These are phyloP conservation scores for Maccullochella peelii DNA, from an alignment of 2,113 vertebrate genomes.

Conservation along the genomic window DNA sequence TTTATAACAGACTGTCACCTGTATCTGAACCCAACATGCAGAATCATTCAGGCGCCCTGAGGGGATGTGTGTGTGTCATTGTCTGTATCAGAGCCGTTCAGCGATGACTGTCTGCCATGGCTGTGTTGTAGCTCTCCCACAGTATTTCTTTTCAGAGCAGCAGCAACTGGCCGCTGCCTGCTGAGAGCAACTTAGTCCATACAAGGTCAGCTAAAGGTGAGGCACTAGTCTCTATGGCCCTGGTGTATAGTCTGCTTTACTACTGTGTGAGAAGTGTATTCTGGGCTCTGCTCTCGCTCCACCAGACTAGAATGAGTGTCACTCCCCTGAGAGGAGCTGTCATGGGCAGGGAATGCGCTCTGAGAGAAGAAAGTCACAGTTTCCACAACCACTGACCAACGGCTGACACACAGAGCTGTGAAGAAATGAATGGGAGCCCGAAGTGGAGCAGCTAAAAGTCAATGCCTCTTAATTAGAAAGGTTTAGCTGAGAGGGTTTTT, in stretches of 20 bases:
- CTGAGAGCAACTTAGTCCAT: conserved; percentile 79
- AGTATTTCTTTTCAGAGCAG: conserved; percentile 44
- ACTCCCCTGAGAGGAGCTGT: conserved; percentile 87
- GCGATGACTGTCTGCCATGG: conserved; percentile 25
- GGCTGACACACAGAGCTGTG: conserved; percentile 71
- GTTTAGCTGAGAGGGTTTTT: conserved; percentile 48
- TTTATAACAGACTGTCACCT: conserved; percentile 34
- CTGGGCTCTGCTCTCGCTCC: conserved; percentile 82
- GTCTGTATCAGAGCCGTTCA: conserved; percentile 40
- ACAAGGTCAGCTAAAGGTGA: conserved; percentile 88
- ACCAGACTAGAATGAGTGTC: conserved; percentile 86
- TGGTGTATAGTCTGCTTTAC: conserved; percentile 60
- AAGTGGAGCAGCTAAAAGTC: conserved; percentile 27
- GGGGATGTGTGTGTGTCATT: conserved; percentile 27
- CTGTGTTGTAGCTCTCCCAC: conserved; percentile 18
- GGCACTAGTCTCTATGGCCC: conserved; percentile 67
- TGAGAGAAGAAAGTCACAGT: conserved; percentile 50
- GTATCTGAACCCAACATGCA: conserved; percentile 39
- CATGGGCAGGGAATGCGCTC: conserved; percentile 81
- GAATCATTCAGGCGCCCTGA: conserved; percentile 32
- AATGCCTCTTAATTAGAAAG: conserved; percentile 59
- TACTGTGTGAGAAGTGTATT: conserved; percentile 78
- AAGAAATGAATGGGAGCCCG: conserved; percentile 54
- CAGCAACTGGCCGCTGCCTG: conserved; percentile 33
- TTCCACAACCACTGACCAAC: conserved; percentile 36